These are phyloP conservation scores for Drosophila miranda DNA, from an alignment of 1,140 invertebrate species.

Conservation along the genomic window DNA sequence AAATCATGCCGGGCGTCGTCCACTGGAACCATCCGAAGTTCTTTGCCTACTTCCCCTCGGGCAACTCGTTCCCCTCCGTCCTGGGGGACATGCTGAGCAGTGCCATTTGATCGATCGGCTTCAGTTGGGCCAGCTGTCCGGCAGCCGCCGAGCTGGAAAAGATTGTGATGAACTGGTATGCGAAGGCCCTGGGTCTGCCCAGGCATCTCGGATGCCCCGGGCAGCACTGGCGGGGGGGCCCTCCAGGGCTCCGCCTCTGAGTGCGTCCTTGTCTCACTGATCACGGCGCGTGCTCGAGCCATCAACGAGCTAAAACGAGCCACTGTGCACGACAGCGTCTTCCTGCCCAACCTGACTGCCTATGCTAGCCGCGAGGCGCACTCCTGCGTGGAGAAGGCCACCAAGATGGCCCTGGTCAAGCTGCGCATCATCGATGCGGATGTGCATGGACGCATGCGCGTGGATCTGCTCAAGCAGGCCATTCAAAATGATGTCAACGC, in stretches of 20 bases:
- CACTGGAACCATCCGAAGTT: conserved; percentile 99
- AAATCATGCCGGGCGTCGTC: conserved; percentile 97
- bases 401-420: conserved; percentile 95
- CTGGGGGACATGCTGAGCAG: conserved; percentile 96
- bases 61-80: conserved; percentile 97
- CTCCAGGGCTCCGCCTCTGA: conserved; percentile 93
- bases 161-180: conserved; percentile 88
- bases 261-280: conserved; percentile 91
- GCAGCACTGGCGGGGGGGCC: conserved; percentile 89
- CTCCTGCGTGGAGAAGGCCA: conserved; percentile 97
- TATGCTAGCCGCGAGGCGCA: conserved; percentile 92
- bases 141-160: conserved; percentile 93
- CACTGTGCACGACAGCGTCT: conserved; percentile 86
- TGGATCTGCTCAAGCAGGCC: conserved; percentile 87
- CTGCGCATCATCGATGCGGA: conserved; percentile 94
- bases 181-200: conserved; percentile 85
- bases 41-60: conserved; percentile 98
- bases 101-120: conserved; percentile 96
- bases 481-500: conserved; percentile 90
- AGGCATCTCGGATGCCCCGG: conserved; percentile 82
- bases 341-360: conserved; percentile 93
- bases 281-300: conserved; percentile 90
- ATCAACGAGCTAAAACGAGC: conserved; percentile 88
- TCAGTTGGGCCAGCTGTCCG: conserved; percentile 95
- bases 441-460: conserved; percentile 90